A percentile compares a stretch with the other conserved stretches of the same genome.
Evolutionary conservation across 2,888 invertebrate species (phyloP).

Genomic region (Autographa gamma): DNA sequence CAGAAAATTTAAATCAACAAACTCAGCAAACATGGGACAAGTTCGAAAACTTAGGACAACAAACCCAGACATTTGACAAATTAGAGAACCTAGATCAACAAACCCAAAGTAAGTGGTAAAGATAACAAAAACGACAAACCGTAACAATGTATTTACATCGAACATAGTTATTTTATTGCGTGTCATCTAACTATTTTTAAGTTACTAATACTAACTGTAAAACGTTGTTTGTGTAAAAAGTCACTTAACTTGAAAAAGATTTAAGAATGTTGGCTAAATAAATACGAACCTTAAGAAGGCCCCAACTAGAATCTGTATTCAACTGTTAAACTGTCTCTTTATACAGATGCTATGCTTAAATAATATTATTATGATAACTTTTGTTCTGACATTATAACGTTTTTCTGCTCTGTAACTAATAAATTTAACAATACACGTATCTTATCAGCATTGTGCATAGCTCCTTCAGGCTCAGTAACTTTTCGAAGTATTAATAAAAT

Average conservation of each 20-base stretch:
- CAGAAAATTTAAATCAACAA: slow-evolving; percentile 69
- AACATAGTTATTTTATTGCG: neutral
- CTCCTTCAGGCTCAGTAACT: neutral
- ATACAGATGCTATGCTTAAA: neutral
- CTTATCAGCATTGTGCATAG: neutral
- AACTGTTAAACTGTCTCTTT: neutral
- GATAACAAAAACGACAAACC: neutral
- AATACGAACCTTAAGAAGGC: neutral
- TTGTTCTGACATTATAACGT: neutral
- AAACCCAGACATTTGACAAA: slow-evolving; percentile 58
- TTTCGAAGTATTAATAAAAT: too few relatives aligned
- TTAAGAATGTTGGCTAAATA: neutral
- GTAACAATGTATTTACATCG: neutral
- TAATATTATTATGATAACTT: neutral
- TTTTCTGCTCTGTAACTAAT: neutral
- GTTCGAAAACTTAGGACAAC: slow-evolving; percentile 62
- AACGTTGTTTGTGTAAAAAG: neutral
- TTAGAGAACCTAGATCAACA: slow-evolving; percentile 32
- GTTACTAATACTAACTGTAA: neutral
- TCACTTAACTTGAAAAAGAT: neutral
- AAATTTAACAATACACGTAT: neutral
- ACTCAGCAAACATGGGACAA: slow-evolving; percentile 61
- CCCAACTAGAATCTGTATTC: neutral
- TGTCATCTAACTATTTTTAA: neutral
- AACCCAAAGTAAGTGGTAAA: slow-evolving; percentile 54